A percentile compares a stretch with the other conserved stretches of the same genome.
phyloP scores from a whole-genome alignment of 1,140 invertebrate species.

The Calephelis nemesis region DNA sequence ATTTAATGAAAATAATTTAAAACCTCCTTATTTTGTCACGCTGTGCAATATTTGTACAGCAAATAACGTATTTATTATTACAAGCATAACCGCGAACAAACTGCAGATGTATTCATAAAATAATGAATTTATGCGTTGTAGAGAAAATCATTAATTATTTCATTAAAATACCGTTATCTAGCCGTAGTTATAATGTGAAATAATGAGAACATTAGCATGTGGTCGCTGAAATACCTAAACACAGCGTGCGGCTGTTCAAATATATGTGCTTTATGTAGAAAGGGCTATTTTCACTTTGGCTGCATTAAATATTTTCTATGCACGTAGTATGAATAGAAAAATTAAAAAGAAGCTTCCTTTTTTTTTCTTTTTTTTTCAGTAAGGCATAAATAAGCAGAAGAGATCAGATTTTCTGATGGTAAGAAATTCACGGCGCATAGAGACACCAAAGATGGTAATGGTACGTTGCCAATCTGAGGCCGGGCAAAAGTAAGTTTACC shows the following conservation, averaged over 20 bases:
- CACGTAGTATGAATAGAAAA: neutral
- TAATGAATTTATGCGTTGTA: neutral
- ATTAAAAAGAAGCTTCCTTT: neutral
- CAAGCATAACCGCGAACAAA: too few relatives aligned
- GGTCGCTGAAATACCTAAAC: conserved; percentile 20
- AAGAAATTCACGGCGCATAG: too few relatives aligned
- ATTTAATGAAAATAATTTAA: too few relatives aligned
- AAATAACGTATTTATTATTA: too few relatives aligned
- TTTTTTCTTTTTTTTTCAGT: too few relatives aligned
- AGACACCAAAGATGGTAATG: too few relatives aligned
- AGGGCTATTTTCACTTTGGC: conserved; percentile 4
- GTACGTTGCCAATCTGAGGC: too few relatives aligned
- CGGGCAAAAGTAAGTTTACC: too few relatives aligned
- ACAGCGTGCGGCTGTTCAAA: conserved; percentile 14
- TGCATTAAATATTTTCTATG: conserved; percentile 9
- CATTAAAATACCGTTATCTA: conserved; percentile 6
- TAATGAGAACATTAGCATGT: conserved; percentile 24
- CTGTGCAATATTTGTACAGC: too few relatives aligned
- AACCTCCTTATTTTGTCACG: too few relatives aligned
- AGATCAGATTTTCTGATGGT: too few relatives aligned
- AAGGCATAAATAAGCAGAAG: too few relatives aligned
- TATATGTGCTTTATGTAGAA: conserved; percentile 20
- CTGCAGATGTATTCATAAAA: neutral
- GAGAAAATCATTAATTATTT: conserved; percentile 14
- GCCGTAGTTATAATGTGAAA: conserved; percentile 12